A percentile compares a stretch with the other conserved stretches of the same genome.
Conservation (phyloP, 2,888 invertebrate species). For the Agapetus fuscipes region DNA sequence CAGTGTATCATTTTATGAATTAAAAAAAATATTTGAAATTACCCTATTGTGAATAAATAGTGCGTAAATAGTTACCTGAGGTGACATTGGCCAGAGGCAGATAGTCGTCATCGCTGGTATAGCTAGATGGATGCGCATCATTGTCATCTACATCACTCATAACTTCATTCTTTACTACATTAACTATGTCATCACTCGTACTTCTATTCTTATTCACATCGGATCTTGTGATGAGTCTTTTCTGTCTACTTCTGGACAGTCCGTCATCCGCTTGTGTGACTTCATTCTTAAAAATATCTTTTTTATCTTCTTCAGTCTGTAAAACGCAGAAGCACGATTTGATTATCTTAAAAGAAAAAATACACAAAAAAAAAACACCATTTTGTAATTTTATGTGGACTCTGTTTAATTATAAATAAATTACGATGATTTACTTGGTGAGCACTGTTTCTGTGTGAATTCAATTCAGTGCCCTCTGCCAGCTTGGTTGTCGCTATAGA, state of each 20-base stretch:
- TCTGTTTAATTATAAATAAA: too few species aligned
- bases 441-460: too few species aligned
- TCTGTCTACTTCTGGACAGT: slow-evolving; percentile 2
- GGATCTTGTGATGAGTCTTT: slow-evolving; percentile 3
- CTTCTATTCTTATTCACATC: slow-evolving; percentile 1
- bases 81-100: slow-evolving; percentile 19
- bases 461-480: too few species aligned
- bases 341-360: too few species aligned
- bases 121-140: slow-evolving; percentile 2
- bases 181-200: neutral
- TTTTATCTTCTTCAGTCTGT: slow-evolving; percentile 15
- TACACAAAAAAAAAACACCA: too few species aligned
- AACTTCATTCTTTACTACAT: slow-evolving; percentile 11
- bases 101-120: slow-evolving; percentile 19
- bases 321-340: slow-evolving; percentile 1
- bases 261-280: neutral
- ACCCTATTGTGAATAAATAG: too few species aligned
- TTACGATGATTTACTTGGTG: too few species aligned
- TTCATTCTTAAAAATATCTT: neutral
- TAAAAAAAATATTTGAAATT: too few species aligned
- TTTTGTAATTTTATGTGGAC: too few species aligned
- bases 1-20: too few species aligned
- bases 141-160: slow-evolving; percentile 11
- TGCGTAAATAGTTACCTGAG: slow-evolving; percentile 13
- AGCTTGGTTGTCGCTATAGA: too few species aligned